Base-by-base conservation (phyloP, 1,140 invertebrate genomes). In the Sinella curviseta region DNA sequence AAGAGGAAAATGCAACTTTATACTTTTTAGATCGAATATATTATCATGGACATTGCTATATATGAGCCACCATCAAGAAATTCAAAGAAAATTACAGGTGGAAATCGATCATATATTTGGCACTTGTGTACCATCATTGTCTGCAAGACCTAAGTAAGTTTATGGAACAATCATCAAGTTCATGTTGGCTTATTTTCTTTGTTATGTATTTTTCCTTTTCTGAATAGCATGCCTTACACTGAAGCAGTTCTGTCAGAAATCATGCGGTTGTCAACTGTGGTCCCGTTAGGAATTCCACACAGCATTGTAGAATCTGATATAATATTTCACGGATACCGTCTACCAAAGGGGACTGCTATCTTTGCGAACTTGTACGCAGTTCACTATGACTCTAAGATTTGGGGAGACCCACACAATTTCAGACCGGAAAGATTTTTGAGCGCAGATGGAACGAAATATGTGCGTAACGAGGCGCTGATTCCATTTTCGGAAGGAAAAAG, bases 401-500 rank as follows among this genome's bases (percentile, higher is more conserved):
- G n/a, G n/a, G n/a, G n/a, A n/a, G 84, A 88, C 86, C 86, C 2
- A 83, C 85, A 26, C 75, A 84, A 55, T 85, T 85, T 65, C n/a
- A n/a, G n/a, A n/a, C n/a, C n/a, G n/a, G n/a, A n/a, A n/a, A n/a
- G n/a, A n/a, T n/a, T n/a, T n/a, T 60, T 86, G 14, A 74, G 78
- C 30, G 14, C 54, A 16, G 77, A 81, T 26, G 78, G 79, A 14
- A 84, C 82, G 34, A 12, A 8, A 12, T 55, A 33, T 30, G 17
- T 82, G 0, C 76, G 81, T 34, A 20, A 84, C 39, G 78, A 83
- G 26, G 77, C 84, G 4, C 77, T 74, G 14, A 74, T 85, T 14
- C 74, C 82, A 0, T 82, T 83, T 30, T 84, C 82, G 88, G 76
- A 83, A 92, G 91, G 91, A 14, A 90, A 88, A 84, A 86, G 91